Base-by-base conservation (phyloP, 2,113 vertebrate species). In the Barnardius zonarius region DNA sequence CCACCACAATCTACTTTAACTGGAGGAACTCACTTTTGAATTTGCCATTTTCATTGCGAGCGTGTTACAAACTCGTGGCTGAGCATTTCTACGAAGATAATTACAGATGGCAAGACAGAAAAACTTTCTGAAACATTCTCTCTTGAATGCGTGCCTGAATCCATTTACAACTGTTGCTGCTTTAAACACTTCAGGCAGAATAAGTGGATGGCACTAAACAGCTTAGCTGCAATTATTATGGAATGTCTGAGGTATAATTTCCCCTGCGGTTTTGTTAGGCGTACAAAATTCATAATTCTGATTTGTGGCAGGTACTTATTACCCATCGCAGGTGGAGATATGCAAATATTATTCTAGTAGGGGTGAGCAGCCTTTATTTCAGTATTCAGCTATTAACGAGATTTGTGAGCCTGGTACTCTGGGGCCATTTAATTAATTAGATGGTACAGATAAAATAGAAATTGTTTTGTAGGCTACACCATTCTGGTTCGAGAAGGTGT, bases 161-260 rank as follows among this genome's bases (percentile, higher is more conserved):
- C 98, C 98, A 98, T 98, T 98, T 98, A 98, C 98, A 98, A 98
- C 98, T 98, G 97, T 97, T 98, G 98, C 98, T 98, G 97, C 97
- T 98, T 97, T 97, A 98, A 98, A 97, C 98, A 98, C 98, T 98
- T 98, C 96, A 98, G 98, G 98, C 97, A 98, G 98, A 98, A 98
- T 98, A 98, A 98, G 98, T 98, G 97, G 98, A 98, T 98, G 97
- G 98, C 97, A 98, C 98, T 98, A 98, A 98, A 98, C 98, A 98
- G 98, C 98, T 98, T 98, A 98, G 98, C 98, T 98, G 98, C 98
- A 98, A 98, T 98, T 98, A 98, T 98, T 98, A 98, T 97, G 97
- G 98, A 98, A 98, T 98, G 98, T 98, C 98, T 98, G 98, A 98
- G 98, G 98, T 98, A 98, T 99, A 98, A 99, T 99, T 98, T 98